Evolutionary conservation across 2,888 invertebrate species (phyloP), one percentile per base, ranked within the genome.

Genomic region (Palloptera scutellata): DNA sequence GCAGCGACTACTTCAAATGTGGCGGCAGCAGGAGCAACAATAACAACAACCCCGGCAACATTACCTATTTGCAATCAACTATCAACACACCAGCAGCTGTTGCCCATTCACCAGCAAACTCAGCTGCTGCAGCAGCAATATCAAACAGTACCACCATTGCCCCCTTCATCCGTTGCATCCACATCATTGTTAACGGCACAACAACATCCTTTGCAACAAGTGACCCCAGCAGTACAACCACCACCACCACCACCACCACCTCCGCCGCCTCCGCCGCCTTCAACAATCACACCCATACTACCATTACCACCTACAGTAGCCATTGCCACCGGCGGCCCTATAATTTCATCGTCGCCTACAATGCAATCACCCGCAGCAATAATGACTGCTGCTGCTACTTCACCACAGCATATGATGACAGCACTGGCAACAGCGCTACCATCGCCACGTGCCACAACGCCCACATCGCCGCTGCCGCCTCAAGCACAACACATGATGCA

Each of bases 401-500:
- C 73, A n/a, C 73, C 72, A 43, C 73, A 73, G 65, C 72, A 72
- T 61, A 19, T 20, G 30, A 52, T 30, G 30, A 6, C 30, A 30
- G 30, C 30, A 30, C 3, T 6, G 30, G 30, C 30, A 4, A 60
- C 17, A 67, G 54, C 62, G 48, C 60, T 59, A 20, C 64, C 61
- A 42, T 41, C 58, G 10, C 30, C 55, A 15, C 19, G 60, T n/a
- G 60, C 66, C 1, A 70, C 81, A 59, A 69, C 13, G 72, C 80
- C 52, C 81, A 86, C 62, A 71, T 70, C 74, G 77, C 12, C 87
- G 79, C 19, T 79, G 42, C 75, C 80, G 1, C 76, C 76, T 40
- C 79, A 79, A 19, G 80, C 80, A 13, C 79, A 80, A 40, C 77
- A 77, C 12, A 79, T 78, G 54, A 74, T 75, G 72, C 67, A 41